These are phyloP conservation scores for Neomonachus schauinslandi DNA, from an alignment of 2,113 vertebrate species.

Conservation along the genomic window DNA sequence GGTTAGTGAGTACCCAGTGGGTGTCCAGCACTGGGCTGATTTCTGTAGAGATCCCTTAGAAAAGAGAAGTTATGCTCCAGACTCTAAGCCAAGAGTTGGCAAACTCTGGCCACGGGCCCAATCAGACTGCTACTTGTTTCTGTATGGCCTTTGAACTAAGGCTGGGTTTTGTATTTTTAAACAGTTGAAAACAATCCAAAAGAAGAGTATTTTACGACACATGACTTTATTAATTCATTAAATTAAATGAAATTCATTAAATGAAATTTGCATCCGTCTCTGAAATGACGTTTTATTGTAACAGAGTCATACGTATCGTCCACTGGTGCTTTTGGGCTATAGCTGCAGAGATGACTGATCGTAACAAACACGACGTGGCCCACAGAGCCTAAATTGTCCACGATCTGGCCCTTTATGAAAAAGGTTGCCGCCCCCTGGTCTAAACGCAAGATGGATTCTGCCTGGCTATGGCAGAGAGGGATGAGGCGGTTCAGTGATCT, in stretches of 20 bases:
- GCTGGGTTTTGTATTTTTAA: not conserved
- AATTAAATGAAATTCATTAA: not conserved
- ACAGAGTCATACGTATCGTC: not conserved
- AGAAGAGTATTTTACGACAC: not conserved
- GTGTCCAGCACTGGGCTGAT: not conserved
- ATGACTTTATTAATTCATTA: not conserved
- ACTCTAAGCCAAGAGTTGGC: conserved; percentile 1
- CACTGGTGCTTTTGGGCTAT: not conserved
- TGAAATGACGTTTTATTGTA: not conserved
- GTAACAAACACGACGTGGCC: not conserved
- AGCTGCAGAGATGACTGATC: not conserved
- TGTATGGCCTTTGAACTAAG: not conserved
- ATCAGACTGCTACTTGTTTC: not conserved
- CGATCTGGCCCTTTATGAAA: not conserved
- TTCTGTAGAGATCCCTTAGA: not conserved
- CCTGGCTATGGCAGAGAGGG: not conserved
- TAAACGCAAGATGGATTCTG: not conserved
- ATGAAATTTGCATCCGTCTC: not conserved
- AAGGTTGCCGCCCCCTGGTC: not conserved
- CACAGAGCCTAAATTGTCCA: not conserved
- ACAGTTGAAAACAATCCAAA: conserved; percentile 14
- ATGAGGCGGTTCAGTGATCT: not conserved
- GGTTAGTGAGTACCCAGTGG: not conserved
- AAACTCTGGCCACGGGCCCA: not conserved
- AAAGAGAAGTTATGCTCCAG: not conserved